phyloP scores from a whole-genome alignment of 1,140 invertebrate species.

The Trichonephila clavata region DNA sequence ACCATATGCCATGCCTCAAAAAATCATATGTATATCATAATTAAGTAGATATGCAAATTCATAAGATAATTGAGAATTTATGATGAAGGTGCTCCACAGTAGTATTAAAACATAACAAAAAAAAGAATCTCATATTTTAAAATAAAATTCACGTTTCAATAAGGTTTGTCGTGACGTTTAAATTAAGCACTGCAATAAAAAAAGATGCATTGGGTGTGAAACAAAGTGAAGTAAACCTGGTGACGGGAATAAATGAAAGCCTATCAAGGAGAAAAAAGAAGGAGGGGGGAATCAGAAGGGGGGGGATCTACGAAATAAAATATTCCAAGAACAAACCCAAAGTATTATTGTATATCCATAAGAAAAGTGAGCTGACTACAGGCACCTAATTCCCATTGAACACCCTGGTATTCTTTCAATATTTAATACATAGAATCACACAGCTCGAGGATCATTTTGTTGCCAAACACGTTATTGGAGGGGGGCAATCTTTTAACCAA shows the following conservation, averaged over 20 bases:
- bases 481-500: neutral
- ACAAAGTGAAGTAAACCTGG: neutral
- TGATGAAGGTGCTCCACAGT: too few species aligned
- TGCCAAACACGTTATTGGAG: slow-evolving; percentile 15
- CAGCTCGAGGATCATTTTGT: neutral
- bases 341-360: neutral
- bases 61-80: too few species aligned
- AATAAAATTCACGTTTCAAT: too few species aligned
- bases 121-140: too few species aligned
- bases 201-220: too few species aligned
- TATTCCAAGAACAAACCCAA: neutral
- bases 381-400: neutral
- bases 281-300: neutral
- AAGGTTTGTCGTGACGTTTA: too few species aligned
- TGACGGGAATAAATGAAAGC: neutral
- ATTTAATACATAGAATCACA: neutral
- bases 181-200: too few species aligned
- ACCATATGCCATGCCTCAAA: too few species aligned
- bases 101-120: too few species aligned
- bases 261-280: neutral
- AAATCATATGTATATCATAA: too few species aligned
- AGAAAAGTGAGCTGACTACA: neutral
- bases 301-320: neutral
- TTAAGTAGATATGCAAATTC: too few species aligned
- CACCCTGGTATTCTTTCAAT: neutral